phyloP scores from a whole-genome alignment of 1,140 invertebrate species.

The Lineus longissimus region DNA sequence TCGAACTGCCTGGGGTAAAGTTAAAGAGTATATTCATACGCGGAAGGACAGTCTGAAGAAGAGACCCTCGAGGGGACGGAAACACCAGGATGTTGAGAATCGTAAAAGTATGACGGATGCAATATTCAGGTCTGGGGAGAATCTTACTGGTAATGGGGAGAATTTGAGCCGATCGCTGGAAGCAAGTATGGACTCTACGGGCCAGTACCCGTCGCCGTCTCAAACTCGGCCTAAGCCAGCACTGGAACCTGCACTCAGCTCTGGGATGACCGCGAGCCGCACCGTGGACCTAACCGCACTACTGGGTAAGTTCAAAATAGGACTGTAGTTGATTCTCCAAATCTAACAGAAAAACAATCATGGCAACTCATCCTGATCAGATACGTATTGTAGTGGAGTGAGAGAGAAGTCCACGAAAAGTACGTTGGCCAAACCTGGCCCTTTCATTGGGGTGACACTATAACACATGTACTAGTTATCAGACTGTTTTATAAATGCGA shows the following conservation, averaged over 20 bases:
- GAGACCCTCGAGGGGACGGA: constrained; percentile 11
- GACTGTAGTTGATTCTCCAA: too few relatives aligned
- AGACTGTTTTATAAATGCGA: too few relatives aligned
- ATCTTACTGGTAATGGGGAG: constrained; percentile 54
- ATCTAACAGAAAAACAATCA: too few relatives aligned
- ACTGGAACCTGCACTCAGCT: too few relatives aligned
- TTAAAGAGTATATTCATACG: constrained; percentile 69
- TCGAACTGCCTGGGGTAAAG: constrained; percentile 66
- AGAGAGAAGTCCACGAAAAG: too few relatives aligned
- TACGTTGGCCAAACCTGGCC: too few relatives aligned
- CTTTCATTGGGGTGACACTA: too few relatives aligned
- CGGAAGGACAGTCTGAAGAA: constrained; percentile 65
- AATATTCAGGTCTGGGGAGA: not conserved
- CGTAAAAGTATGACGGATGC: constrained; percentile 2
- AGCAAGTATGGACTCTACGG: constrained; percentile 66
- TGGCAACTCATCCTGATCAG: too few relatives aligned
- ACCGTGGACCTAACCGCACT: constrained; percentile 35
- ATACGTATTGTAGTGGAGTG: too few relatives aligned
- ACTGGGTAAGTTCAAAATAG: constrained; percentile 39
- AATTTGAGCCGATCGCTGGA: constrained; percentile 57
- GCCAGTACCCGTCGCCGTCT: too few relatives aligned
- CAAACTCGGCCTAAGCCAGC: too few relatives aligned
- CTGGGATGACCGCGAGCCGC: constrained; percentile 2
- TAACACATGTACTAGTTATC: too few relatives aligned
- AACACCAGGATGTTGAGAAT: not conserved